Conservation (phyloP, 2,888 invertebrate species). For the Drosophila nigritarsus region DNA sequence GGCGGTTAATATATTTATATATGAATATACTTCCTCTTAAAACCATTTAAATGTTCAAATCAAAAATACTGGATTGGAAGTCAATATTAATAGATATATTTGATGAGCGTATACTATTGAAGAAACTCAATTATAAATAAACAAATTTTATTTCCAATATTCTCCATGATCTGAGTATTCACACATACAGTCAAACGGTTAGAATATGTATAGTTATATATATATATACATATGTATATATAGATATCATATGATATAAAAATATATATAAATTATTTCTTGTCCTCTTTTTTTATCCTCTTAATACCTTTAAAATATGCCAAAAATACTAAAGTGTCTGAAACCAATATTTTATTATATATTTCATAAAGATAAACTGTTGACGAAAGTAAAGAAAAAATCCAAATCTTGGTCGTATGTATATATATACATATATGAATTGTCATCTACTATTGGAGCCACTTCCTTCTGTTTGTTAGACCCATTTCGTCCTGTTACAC, state of each 20-base stretch:
- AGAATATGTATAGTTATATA: background rate
- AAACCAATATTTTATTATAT: background rate
- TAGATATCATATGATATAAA: too few relatives aligned
- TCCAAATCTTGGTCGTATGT: background rate
- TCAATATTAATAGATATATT: background rate
- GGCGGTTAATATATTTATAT: background rate
- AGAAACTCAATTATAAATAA: background rate
- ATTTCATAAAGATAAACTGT: background rate
- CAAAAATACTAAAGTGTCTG: too few relatives aligned
- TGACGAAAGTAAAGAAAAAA: too few relatives aligned
- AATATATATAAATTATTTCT: background rate
- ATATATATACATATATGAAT: background rate
- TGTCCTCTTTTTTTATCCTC: background rate
- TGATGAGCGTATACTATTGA: background rate
- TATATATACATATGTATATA: background rate
- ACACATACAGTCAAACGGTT: background rate
- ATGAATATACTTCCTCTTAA: background rate
- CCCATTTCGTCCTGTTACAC: background rate
- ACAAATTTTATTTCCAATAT: background rate
- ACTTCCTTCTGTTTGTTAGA: background rate
- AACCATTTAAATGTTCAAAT: background rate
- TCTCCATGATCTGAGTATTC: background rate
- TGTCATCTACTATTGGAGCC: background rate
- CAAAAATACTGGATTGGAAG: background rate
- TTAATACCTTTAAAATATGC: background rate